These are phyloP conservation scores for Fregetta grallaria DNA, from an alignment of 2,113 vertebrate genomes.

Conservation along the genomic window DNA sequence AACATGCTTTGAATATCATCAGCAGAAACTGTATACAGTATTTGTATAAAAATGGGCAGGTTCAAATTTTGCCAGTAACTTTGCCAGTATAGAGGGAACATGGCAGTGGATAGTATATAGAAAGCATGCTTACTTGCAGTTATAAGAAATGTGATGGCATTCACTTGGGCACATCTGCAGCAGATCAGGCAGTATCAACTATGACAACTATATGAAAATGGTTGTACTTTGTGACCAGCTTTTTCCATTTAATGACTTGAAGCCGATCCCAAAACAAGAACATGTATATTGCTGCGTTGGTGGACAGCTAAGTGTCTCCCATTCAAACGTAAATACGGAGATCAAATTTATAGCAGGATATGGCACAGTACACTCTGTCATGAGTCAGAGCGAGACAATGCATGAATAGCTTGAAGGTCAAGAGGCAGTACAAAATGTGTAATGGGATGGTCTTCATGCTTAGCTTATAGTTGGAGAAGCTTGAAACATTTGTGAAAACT, in stretches of 20 bases:
- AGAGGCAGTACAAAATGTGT: not conserved
- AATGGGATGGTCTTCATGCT: not conserved
- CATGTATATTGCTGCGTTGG: not conserved
- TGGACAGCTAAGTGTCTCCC: conserved; percentile 1
- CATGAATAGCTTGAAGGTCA: conserved; percentile 15
- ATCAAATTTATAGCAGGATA: conserved; percentile 28
- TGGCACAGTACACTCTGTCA: not conserved
- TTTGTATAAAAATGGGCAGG: not conserved
- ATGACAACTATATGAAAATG: not conserved
- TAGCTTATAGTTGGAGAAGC: not conserved
- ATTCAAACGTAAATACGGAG: not conserved
- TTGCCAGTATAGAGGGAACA: not conserved
- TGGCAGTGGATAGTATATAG: not conserved
- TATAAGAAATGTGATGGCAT: not conserved
- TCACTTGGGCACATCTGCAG: not conserved
- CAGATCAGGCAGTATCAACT: not conserved
- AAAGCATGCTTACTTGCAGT: not conserved
- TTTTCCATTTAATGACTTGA: conserved; percentile 7
- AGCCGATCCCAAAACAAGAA: not conserved
- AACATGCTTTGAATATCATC: not conserved
- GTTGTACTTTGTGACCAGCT: not conserved
- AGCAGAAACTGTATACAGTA: not conserved
- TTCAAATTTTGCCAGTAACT: not conserved
- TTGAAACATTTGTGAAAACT: not conserved
- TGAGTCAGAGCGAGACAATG: conserved; percentile 13